These are phyloP conservation scores for Nemurella pictetii DNA, from an alignment of 2,888 invertebrate genomes.

Conservation along the genomic window DNA sequence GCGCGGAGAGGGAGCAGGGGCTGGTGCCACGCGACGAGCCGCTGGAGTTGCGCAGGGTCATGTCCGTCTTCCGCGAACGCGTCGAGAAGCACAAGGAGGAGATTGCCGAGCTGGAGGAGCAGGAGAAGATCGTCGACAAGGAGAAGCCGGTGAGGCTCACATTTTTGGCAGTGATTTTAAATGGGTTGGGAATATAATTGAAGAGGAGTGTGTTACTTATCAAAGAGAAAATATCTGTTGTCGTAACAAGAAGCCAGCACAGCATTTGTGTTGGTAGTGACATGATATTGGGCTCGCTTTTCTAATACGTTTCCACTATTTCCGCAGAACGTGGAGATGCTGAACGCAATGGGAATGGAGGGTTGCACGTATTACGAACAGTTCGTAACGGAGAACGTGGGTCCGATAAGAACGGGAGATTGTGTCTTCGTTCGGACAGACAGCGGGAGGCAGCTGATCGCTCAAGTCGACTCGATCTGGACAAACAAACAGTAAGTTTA, in stretches of 20 bases:
- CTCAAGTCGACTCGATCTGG: conserved; percentile 94
- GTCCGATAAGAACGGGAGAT: conserved; percentile 87
- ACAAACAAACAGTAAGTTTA: conserved; percentile 82
- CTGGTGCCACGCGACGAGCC: conserved; percentile 71
- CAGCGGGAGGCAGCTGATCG: conserved; percentile 86
- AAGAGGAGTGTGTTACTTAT: too few relatives aligned
- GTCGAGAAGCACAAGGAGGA: conserved; percentile 90
- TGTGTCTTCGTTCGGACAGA: conserved; percentile 93
- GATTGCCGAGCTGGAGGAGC: conserved; percentile 78
- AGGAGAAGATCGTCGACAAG: conserved; percentile 81
- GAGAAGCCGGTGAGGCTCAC: conserved; percentile 81
- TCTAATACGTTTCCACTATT: too few relatives aligned
- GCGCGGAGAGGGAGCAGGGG: conserved; percentile 67
- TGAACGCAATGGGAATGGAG: conserved; percentile 69
- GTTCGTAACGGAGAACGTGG: conserved; percentile 81
- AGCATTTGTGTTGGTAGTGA: too few relatives aligned
- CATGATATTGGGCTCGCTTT: too few relatives aligned
- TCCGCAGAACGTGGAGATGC: conserved; percentile 76
- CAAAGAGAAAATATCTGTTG: too few relatives aligned
- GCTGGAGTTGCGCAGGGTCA: conserved; percentile 82
- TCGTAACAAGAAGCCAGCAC: too few relatives aligned
- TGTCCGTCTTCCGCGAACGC: conserved; percentile 91
- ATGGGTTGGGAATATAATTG: too few relatives aligned
- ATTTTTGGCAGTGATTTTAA: too few relatives aligned
- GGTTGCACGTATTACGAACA: conserved; percentile 91